Base-by-base conservation (phyloP, 2,888 invertebrate genomes). In the Melanostoma mellinum region DNA sequence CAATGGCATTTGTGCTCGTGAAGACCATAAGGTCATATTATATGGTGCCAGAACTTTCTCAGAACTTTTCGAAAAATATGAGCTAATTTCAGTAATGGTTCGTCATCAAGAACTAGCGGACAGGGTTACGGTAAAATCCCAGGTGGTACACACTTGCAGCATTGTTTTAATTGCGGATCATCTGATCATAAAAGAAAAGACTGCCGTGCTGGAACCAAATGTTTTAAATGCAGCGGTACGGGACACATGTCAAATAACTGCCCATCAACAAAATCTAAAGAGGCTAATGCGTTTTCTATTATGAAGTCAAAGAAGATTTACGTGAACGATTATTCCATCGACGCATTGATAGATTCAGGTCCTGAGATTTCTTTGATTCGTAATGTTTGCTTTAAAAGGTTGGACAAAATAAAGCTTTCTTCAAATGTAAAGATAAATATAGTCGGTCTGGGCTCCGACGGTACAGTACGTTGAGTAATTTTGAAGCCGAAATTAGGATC, bases 151-250 rank as follows among this genome's bases (percentile, higher is more conserved):
- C 8, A 35, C 5, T 5, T 5, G 5, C 35, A 77, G 20, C 60
- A 61, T 68, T 85, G 85, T 48, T 81, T 52, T 48, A 85, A 81
- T 36, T 85, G 78, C 44, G 78, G 77, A 40, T 40, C 52, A 3
- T 38, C 33, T 30, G 69, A 75, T 8, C 81, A 81, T 38, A 38
- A 40, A 36, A 42, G 69, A 40, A 69, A 55, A 53, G 50, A 67
- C 32, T 84, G 85, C n/a, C 52, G 35, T n/a, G 87, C 87, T 63
- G 88, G 86, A 10, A 80, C 87, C 3, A 89, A 89, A 81, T 89
- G 89, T 69, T 89, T 89, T 55, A 86, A 55, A 65, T 89, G 88
- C 56, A 86, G 87, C 20, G 72, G 85, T 1, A 88, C 84, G 60
- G 88, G 88, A 2, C 88, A 89, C 60, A 87, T 85, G 44, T 53